These are phyloP conservation scores for Nomada flava DNA, from an alignment of 2,888 invertebrate genomes.

Conservation along the genomic window DNA sequence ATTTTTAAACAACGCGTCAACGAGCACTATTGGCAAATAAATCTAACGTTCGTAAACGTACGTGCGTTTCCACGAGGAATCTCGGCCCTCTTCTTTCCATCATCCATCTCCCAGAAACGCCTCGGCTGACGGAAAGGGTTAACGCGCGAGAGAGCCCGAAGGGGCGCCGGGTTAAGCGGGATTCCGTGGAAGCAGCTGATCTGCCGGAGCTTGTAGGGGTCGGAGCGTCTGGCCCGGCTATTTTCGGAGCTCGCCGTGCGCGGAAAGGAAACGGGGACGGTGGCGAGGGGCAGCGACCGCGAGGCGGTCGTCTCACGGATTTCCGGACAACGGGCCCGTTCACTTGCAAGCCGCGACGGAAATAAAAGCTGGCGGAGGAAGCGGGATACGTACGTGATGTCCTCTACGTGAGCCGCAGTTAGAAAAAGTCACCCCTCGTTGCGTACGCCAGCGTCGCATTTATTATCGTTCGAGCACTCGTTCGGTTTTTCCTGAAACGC, in stretches of 20 bases:
- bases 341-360: constrained; percentile 58
- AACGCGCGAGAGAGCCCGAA: constrained; percentile 20
- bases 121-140: constrained; percentile 14
- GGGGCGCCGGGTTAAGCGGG: constrained; percentile 47
- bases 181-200: constrained; percentile 65
- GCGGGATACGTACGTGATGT: constrained; percentile 48
- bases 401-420: constrained; percentile 52
- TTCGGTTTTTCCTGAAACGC: background rate
- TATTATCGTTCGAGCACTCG: constrained; percentile 34
- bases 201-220: constrained; percentile 42
- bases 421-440: constrained; percentile 36
- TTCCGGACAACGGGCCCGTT: constrained; percentile 55
- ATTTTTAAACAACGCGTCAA: constrained; percentile 23
- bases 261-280: constrained; percentile 42
- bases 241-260: constrained; percentile 52
- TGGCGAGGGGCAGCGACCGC: constrained; percentile 8
- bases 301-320: constrained; percentile 66
- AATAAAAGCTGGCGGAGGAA: constrained; percentile 53
- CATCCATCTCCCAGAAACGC: no score
- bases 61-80: background rate
- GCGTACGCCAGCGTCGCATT: constrained; percentile 19
- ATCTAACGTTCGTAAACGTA: background rate
- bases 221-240: constrained; percentile 62
- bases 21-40: constrained; percentile 3
- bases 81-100: background rate